These are phyloP conservation scores for Eidolon dupreanum DNA, from an alignment of 2,797 vertebrate genomes.

Conservation along the genomic window DNA sequence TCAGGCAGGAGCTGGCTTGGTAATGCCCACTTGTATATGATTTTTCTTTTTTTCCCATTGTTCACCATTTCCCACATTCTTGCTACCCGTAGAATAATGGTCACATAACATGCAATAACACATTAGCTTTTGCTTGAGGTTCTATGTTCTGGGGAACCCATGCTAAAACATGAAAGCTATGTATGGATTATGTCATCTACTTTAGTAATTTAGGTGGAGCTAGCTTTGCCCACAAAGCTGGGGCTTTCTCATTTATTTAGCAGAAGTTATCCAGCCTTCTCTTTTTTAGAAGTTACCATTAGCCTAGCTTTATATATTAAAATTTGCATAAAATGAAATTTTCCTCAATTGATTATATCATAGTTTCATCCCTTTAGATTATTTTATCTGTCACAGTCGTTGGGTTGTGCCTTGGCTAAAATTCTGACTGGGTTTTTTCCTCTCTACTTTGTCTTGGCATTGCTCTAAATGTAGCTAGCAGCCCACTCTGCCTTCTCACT, in stretches of 20 bases:
- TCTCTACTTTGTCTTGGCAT: neutral
- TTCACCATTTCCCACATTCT: neutral
- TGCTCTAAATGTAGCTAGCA: neutral
- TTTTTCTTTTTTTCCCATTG: neutral
- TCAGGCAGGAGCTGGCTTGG: neutral
- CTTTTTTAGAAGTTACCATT: neutral
- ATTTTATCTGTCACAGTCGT: neutral
- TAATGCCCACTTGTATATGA: neutral
- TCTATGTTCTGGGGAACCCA: neutral
- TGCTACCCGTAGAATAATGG: no score
- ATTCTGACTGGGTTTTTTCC: neutral
- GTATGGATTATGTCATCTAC: neutral
- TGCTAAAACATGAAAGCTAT: neutral
- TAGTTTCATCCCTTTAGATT: neutral
- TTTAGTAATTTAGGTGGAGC: neutral
- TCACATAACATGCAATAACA: neutral
- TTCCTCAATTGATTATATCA: neutral
- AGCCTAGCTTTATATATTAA: neutral
- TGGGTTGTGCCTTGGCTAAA: neutral
- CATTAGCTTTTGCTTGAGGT: neutral
- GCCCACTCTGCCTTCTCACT: neutral
- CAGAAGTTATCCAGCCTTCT: neutral
- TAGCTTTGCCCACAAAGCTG: neutral
- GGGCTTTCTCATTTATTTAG: neutral
- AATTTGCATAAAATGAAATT: neutral